Evolutionary conservation across 2,113 vertebrate genomes (phyloP), one percentile per base, ranked within the genome.

Genomic region (Brachypodius melanocephalos): DNA sequence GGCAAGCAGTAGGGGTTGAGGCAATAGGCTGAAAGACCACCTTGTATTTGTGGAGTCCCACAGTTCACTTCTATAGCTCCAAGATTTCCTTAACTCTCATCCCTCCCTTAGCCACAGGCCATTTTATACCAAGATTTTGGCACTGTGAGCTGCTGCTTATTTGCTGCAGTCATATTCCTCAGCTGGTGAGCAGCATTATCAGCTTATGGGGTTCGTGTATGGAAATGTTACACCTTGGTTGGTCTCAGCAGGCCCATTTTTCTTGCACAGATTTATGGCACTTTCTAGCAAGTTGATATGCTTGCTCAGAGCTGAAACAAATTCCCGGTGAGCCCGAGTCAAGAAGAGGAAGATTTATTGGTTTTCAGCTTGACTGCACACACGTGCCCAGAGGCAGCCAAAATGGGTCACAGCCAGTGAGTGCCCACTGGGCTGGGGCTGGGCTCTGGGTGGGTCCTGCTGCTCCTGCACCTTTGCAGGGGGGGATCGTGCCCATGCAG

Each of bases 401-500:
- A 52, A 66, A 62, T 3, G 61, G 51, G 61, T n/a, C 55, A 24
- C 2, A 65, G 69, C 3, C 52, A 28, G 45, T 1, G 29, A 52
- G 49, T 8, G 51, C 17, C 52, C 57, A 4, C 17, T 6, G 63
- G 58, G 32, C 6, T 4, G 25, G 38, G 36, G 17, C 49, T 14
- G 73, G 49, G 48, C 34, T 26, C 62, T 22, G 5, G 52, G 17
- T 8, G 31, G 25, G 28, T 82, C 13, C 59, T 71, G 72, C 19
- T 38, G 73, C 57, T 62, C 36, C 48, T 62, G 58, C 13, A 7
- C 26, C 54, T 74, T n/a, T 0, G 1, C 26, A 18, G 31, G 21
- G n/a, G 20, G 34, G 12, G 40, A 49, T 36, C 51, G 36, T 0
- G 0, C 36, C n/a, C 66, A 6, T 0, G 8, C 16, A 5, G 25